These are phyloP conservation scores for Hephaestus fuliginosus DNA, from an alignment of 2,797 vertebrate genomes.

Conservation along the genomic window DNA sequence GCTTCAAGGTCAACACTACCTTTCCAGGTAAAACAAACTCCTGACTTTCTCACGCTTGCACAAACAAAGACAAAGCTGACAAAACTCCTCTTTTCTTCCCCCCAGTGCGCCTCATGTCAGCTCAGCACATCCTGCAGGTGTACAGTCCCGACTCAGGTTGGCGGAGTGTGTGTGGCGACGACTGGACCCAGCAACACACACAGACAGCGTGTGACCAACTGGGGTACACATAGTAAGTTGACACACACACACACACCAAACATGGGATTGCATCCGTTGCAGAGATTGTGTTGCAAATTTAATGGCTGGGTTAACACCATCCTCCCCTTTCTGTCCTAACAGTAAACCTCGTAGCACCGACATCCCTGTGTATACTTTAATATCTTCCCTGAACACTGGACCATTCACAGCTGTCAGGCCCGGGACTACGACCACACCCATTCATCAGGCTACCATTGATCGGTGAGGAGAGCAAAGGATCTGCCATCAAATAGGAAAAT, in stretches of 20 bases:
- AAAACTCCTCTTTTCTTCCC: conserved; percentile 7
- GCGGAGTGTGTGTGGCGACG: conserved; percentile 88
- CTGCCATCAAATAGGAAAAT: neutral
- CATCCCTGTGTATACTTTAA: conserved; percentile 49
- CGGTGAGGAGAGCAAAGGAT: conserved; percentile 58
- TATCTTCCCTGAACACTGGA: conserved; percentile 47
- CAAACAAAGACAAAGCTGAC: conserved; percentile 2
- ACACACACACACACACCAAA: too few relatives aligned
- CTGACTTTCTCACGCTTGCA: neutral
- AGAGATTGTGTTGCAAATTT: neutral
- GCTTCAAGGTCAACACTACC: conserved; percentile 69
- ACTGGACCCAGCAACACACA: conserved; percentile 86
- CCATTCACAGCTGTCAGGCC: conserved; percentile 70
- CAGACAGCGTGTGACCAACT: conserved; percentile 87
- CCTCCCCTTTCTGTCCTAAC: conserved; percentile 18
- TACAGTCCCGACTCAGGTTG: conserved; percentile 79
- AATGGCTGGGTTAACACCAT: neutral
- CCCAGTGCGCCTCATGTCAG: conserved; percentile 88
- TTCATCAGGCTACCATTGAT: conserved; percentile 69
- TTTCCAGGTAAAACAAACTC: conserved; percentile 80
- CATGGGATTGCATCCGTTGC: neutral
- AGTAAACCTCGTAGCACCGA: conserved; percentile 64
- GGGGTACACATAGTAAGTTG: conserved; percentile 89
- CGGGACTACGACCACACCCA: conserved; percentile 38
- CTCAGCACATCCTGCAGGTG: conserved; percentile 88